Conservation (phyloP, 2,797 vertebrate species). For the Alcedo quadribrachys region DNA sequence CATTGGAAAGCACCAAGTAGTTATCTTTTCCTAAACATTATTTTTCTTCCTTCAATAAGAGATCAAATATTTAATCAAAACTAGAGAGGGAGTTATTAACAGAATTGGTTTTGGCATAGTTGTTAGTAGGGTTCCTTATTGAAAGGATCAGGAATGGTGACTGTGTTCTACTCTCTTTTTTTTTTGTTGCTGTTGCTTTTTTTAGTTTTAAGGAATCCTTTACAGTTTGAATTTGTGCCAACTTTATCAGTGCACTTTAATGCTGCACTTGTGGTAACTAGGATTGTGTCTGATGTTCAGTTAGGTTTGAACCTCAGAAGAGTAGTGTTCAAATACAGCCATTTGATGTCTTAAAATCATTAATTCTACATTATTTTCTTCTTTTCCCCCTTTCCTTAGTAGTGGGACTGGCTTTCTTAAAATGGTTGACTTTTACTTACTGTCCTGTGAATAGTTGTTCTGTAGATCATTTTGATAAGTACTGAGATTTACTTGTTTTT, state of each 20-base stretch:
- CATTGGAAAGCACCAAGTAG: neutral
- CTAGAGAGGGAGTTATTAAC: neutral
- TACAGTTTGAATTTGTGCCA: neutral
- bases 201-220: neutral
- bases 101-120: neutral
- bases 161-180: neutral
- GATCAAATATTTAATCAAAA: neutral
- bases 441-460: neutral
- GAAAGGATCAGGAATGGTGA: neutral
- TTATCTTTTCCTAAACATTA: neutral
- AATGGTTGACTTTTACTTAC: neutral
- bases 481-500: conserved; percentile 53
- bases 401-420: neutral
- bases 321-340: neutral
- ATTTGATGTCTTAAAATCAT: neutral
- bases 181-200: neutral
- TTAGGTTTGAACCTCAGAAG: neutral
- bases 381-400: fast-evolving
- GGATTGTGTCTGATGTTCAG: neutral
- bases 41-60: neutral
- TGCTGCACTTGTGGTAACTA: neutral
- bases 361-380: neutral
- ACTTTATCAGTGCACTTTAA: neutral
- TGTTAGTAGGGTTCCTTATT: neutral
- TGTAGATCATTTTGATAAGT: neutral